Percentiles rank a stretch among this genome's conserved stretches.
Conservation (phyloP, 2,888 invertebrate species). For the Lapara coniferarum region DNA sequence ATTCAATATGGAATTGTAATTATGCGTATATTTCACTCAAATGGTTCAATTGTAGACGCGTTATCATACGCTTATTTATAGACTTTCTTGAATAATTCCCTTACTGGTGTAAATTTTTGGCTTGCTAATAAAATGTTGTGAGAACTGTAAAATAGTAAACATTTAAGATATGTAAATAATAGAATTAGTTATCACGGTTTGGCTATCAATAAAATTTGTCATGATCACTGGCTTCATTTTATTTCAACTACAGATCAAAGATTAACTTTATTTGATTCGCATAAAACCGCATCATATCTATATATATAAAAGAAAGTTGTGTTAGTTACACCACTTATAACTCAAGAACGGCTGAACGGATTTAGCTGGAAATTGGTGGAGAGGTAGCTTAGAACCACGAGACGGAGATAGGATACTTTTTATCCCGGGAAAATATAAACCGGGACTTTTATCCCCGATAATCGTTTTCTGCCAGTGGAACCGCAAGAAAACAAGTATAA, state of each 20-base stretch:
- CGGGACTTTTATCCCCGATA: too few relatives aligned
- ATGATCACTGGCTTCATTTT: constrained; percentile 1
- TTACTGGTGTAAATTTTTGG: background rate
- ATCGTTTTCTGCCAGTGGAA: too few relatives aligned
- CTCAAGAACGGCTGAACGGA: too few relatives aligned
- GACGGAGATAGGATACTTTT: too few relatives aligned
- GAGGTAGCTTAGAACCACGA: too few relatives aligned
- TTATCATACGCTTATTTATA: constrained; percentile 1
- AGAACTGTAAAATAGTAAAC: constrained; percentile 23
- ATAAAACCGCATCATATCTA: too few relatives aligned
- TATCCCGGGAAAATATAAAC: too few relatives aligned
- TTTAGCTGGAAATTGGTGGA: too few relatives aligned
- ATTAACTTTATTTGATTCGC: too few relatives aligned
- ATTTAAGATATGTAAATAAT: constrained; percentile 22
- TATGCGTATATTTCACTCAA: background rate
- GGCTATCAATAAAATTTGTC: constrained; percentile 25
- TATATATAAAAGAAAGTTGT: too few relatives aligned
- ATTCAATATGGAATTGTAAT: background rate
- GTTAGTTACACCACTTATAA: too few relatives aligned
- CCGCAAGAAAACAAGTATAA: too few relatives aligned
- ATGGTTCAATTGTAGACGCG: background rate
- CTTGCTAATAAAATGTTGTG: background rate
- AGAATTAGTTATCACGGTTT: constrained; percentile 19
- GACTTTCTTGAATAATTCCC: background rate
- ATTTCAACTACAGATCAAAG: background rate